Evolutionary conservation across 2,797 vertebrate genomes (phyloP).

Genomic region (Loriculus beryllinus): DNA sequence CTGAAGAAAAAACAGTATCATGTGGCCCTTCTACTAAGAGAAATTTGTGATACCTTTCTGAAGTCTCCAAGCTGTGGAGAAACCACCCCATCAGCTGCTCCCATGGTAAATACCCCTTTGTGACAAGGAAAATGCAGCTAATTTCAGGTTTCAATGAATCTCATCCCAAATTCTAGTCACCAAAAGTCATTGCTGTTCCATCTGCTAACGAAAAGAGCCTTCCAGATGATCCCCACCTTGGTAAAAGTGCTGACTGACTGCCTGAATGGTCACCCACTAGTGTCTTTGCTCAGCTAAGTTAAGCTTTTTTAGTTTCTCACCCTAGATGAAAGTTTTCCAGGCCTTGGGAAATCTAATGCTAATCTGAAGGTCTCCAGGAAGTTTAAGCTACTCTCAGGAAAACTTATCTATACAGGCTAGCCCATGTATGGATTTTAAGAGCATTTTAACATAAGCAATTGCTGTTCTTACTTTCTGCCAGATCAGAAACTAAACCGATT

Average conservation of each 20-base stretch:
- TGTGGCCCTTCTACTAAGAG: background rate
- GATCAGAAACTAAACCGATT: background rate
- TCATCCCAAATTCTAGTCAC: background rate
- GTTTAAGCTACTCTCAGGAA: background rate
- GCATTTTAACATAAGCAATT: background rate
- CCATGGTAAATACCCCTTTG: background rate
- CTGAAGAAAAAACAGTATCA: fast-evolving
- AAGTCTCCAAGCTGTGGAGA: background rate
- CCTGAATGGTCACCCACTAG: background rate
- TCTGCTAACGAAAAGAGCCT: background rate
- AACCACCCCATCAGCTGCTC: background rate
- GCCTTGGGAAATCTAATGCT: background rate
- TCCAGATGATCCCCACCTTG: background rate
- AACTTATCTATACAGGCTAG: background rate
- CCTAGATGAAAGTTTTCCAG: background rate
- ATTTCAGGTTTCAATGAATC: background rate
- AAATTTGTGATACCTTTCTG: background rate
- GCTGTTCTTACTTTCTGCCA: background rate
- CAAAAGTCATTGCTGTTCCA: background rate
- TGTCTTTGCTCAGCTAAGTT: background rate
- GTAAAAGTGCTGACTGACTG: background rate
- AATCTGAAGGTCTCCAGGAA: background rate
- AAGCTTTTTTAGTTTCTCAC: background rate
- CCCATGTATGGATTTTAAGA: background rate
- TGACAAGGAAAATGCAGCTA: background rate